A percentile compares a stretch with the other conserved stretches of the same genome.
Evolutionary conservation across 1,140 invertebrate species (phyloP).

Genomic region (Papilio polyxenes): DNA sequence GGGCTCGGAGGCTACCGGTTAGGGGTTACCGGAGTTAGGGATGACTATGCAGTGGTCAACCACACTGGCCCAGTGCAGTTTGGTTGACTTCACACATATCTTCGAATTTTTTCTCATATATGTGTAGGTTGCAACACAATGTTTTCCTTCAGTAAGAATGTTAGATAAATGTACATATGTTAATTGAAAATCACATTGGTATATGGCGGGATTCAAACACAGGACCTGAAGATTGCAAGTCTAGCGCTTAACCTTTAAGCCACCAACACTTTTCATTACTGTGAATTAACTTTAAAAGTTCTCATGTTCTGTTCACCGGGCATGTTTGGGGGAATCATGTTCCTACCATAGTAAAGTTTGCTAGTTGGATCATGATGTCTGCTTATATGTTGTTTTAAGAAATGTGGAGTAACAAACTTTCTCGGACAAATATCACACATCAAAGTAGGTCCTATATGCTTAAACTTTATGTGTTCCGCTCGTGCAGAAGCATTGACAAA

Average conservation of each 20-base stretch:
- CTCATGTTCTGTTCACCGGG: constrained; percentile 61
- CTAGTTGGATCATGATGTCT: constrained; percentile 68
- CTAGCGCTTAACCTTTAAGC: not conserved
- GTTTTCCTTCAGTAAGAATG: too few species aligned
- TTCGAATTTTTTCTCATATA: too few species aligned
- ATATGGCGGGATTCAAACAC: too few species aligned
- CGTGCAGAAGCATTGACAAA: constrained; percentile 73
- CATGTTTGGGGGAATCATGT: constrained; percentile 58
- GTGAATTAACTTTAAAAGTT: constrained; percentile 48
- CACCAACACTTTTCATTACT: not conserved
- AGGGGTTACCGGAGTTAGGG: too few species aligned
- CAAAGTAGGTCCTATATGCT: constrained; percentile 67
- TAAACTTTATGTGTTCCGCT: constrained; percentile 72
- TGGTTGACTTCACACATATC: too few species aligned
- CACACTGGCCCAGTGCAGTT: too few species aligned
- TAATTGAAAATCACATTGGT: too few species aligned
- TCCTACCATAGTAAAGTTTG: constrained; percentile 62
- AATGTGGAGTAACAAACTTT: constrained; percentile 70
- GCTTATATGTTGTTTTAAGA: constrained; percentile 67
- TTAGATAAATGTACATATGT: too few species aligned
- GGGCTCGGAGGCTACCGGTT: too few species aligned
- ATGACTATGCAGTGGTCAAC: too few species aligned
- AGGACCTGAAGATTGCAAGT: too few species aligned
- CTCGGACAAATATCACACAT: constrained; percentile 70
- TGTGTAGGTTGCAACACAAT: too few species aligned